These are phyloP conservation scores for Nibea albiflora DNA, from an alignment of 2,113 vertebrate genomes.

Conservation along the genomic window DNA sequence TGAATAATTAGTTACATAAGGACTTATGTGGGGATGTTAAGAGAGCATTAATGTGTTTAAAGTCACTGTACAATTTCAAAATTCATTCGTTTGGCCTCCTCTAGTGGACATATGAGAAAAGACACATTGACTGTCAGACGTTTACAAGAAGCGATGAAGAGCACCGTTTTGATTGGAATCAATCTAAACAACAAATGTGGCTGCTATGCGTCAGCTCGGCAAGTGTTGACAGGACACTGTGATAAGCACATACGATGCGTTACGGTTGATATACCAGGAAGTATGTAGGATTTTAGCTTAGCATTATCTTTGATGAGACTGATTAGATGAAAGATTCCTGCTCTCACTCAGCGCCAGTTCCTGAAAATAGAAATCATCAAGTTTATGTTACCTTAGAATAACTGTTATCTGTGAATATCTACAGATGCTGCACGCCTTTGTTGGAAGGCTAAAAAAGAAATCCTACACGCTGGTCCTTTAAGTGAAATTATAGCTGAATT, in stretches of 20 bases:
- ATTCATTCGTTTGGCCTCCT: background rate
- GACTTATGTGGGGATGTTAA: background rate
- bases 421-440: too few species aligned
- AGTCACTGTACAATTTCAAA: background rate
- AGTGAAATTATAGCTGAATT: too few species aligned
- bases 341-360: background rate
- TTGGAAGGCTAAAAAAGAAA: too few species aligned
- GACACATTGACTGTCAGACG: background rate
- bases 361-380: too few species aligned
- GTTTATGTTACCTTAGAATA: too few species aligned
- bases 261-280: background rate
- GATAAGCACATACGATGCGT: background rate
- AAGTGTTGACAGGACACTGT: background rate
- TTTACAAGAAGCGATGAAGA: background rate
- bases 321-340: background rate
- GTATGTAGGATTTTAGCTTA: background rate
- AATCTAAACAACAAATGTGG: background rate
- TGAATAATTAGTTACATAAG: too few species aligned
- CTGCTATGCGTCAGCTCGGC: too few species aligned
- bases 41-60: background rate
- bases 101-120: constrained; percentile 1
- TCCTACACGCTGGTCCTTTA: too few species aligned
- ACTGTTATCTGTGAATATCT: too few species aligned
- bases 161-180: background rate
- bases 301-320: background rate